A percentile compares a stretch with the other conserved stretches of the same genome.
These are phyloP conservation scores for Neuroscelio doddi DNA, from an alignment of 2,888 invertebrate genomes.

Conservation along the genomic window DNA sequence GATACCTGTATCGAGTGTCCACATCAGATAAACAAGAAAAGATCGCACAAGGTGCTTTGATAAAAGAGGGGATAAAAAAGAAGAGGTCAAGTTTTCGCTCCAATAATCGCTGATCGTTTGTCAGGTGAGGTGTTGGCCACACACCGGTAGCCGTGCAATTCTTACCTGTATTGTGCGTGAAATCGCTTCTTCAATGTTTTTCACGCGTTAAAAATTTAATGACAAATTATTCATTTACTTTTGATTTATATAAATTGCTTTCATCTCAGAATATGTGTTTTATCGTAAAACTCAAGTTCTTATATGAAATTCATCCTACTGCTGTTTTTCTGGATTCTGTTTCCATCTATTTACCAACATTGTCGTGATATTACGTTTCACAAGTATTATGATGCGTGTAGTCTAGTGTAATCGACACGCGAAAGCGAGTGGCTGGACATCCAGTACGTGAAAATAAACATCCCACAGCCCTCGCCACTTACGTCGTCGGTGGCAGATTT, in stretches of 20 bases:
- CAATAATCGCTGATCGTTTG: constrained; percentile 62
- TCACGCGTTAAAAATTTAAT: no score
- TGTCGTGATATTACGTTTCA: no score
- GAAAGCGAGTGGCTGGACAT: constrained; percentile 52
- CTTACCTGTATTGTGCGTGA: background rate
- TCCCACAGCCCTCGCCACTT: constrained; percentile 44
- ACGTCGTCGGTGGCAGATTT: background rate
- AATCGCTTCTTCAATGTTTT: background rate
- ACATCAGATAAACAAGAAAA: constrained; percentile 18
- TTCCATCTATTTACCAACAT: no score
- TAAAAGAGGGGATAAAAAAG: constrained; percentile 39
- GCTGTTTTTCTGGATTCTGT: background rate
- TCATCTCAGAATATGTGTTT: no score
- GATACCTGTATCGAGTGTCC: background rate
- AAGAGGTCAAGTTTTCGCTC: constrained; percentile 60
- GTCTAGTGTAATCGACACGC: constrained; percentile 7
- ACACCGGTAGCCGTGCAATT: constrained; percentile 9
- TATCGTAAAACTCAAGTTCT: no score
- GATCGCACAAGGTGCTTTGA: constrained; percentile 23
- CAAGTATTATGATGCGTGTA: background rate
- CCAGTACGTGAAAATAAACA: constrained; percentile 59
- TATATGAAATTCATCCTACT: no score
- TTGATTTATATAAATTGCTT: no score
- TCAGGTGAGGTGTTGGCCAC: constrained; percentile 48
- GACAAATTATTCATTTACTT: no score